Evolutionary conservation across 2,113 vertebrate species (phyloP), one percentile per base, ranked within the genome.

Genomic region (Furnarius figulus): DNA sequence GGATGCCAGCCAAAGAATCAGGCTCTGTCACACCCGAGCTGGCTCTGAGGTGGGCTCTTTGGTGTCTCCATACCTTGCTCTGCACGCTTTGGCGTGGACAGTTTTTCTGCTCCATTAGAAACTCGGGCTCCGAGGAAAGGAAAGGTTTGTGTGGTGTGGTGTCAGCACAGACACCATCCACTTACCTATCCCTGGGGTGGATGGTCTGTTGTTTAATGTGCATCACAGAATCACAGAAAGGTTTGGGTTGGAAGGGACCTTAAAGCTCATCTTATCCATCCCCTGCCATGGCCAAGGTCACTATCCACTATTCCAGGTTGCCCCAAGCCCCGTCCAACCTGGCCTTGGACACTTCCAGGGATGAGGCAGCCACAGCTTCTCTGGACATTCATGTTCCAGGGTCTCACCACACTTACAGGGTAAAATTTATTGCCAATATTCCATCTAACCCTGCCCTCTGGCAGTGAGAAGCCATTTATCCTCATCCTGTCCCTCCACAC

Each of bases 231-330:
- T 35, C 8, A 19, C 21, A 31, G 63, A 70, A 84, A 35, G 12
- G 14, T 55, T 90, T 75, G 53, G 16, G 13, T 12, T 76, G 55
- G 30, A 31, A 55, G 24, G 17, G 16, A 31, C 11, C 13, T 53
- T n/a, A 40, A 59, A 39, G 2, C 4, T 39, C 16, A 53, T 12
- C 17, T 5, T 5, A 6, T 0, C 61, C 28, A 59, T 12, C 2
- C 13, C 6, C 12, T 82, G 23, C 15, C 33, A n/a, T n/a, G 37
- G 9, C 5, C 18, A 65, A 35, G 31, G 58, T 17, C 35, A 27
- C 2, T 3, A 75, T 3, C 23, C 53, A 28, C 33, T 31, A 1
- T 10, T 6, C 59, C 52, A 59, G 10, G 4, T 0, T 28, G 28
- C 23, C 39, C 10, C 33, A 39, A 73, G 15, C 18, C 23, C 27